A percentile compares a stretch with the other conserved stretches of the same genome.
Evolutionary conservation across 1,140 invertebrate species (phyloP).

Genomic region (Drosophila ananassae): DNA sequence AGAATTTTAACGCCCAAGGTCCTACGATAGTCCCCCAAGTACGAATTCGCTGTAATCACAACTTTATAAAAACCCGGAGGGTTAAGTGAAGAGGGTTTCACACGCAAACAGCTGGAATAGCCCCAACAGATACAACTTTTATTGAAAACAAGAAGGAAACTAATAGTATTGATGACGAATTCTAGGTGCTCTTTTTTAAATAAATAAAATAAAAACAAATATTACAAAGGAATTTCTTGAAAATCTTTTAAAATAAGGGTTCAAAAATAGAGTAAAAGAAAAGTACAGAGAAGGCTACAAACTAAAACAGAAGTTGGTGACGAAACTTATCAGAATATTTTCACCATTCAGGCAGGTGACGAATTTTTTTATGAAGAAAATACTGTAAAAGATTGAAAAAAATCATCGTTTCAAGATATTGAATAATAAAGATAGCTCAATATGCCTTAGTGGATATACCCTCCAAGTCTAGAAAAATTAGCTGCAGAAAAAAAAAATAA

Average conservation of each 20-base stretch:
- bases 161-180: not conserved
- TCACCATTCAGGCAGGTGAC: too few relatives aligned
- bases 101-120: slow-evolving; percentile 44
- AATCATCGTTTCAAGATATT: too few relatives aligned
- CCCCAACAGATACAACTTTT: slow-evolving; percentile 36
- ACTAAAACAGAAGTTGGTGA: too few relatives aligned
- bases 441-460: not conserved
- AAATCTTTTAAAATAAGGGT: too few relatives aligned
- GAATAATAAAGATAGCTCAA: too few relatives aligned
- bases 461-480: not conserved
- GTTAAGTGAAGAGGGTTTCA: not conserved
- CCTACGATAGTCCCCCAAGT: slow-evolving; percentile 32
- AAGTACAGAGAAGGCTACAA: too few relatives aligned
- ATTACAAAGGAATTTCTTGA: not conserved
- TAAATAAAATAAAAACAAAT: not conserved
- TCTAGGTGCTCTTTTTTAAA: not conserved
- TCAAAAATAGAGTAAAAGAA: too few relatives aligned
- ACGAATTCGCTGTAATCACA: slow-evolving; percentile 8
- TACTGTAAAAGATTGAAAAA: too few relatives aligned
- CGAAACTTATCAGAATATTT: too few relatives aligned
- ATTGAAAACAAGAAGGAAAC: slow-evolving; percentile 16
- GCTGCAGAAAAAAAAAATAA: not conserved
- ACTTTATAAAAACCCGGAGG: not conserved
- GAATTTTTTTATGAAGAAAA: too few relatives aligned
- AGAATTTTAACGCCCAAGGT: slow-evolving; percentile 37